Conservation (phyloP, 1,140 invertebrate species). For the Zaprionus nigranus region DNA sequence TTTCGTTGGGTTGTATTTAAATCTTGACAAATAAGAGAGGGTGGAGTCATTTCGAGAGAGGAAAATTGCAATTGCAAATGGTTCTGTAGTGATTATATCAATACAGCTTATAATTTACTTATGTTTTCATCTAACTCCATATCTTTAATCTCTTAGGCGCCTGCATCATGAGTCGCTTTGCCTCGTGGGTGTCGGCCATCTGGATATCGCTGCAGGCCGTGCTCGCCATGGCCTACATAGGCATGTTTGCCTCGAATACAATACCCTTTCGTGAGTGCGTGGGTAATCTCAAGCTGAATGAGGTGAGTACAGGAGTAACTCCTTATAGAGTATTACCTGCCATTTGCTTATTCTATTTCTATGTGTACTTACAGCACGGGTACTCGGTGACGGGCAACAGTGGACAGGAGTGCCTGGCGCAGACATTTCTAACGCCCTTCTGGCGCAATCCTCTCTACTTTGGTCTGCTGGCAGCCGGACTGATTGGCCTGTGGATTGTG, state of each 20-base stretch:
- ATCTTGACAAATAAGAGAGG: background rate
- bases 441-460: conserved; percentile 82
- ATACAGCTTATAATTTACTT: background rate
- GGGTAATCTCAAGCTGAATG: conserved; percentile 64
- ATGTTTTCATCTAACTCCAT: background rate
- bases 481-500: conserved; percentile 81
- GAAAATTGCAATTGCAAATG: background rate
- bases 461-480: conserved; percentile 74
- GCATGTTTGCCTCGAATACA: conserved; percentile 75
- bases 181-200: conserved; percentile 80
- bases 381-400: conserved; percentile 67
- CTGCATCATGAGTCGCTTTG: conserved; percentile 81
- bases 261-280: conserved; percentile 79
- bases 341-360: background rate
- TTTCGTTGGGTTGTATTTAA: background rate
- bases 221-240: conserved; percentile 78
- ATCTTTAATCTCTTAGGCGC: conserved; percentile 57
- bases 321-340: background rate
- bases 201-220: conserved; percentile 83
- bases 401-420: conserved; percentile 78
- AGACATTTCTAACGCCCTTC: conserved; percentile 81
- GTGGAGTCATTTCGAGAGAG: too few species aligned
- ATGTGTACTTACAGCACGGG: conserved; percentile 62
- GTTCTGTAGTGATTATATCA: too few species aligned
- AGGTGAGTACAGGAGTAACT: conserved; percentile 47